phyloP scores from a whole-genome alignment of 2,797 vertebrate genomes.

The Bryconaethiops microstoma region DNA sequence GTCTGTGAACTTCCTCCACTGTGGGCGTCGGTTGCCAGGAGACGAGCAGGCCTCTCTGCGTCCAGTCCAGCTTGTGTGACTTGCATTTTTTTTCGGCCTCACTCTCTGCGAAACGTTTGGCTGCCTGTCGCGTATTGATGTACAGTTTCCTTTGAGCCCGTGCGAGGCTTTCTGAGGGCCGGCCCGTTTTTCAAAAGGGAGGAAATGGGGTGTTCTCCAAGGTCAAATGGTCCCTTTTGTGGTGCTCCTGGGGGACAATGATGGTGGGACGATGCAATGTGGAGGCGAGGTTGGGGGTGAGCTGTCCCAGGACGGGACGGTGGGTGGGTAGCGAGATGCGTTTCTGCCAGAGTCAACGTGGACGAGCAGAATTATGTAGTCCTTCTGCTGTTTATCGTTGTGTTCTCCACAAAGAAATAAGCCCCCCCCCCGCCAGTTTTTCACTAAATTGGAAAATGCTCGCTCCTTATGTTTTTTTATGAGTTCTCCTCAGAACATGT shows the following conservation, averaged over 20 bases:
- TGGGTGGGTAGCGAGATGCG: constrained; percentile 13
- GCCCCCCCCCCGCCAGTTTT: constrained; percentile 33
- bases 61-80: constrained; percentile 52
- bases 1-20: constrained; percentile 46
- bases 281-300: constrained; percentile 25
- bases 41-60: constrained; percentile 44
- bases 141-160: constrained; percentile 69
- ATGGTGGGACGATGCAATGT: constrained; percentile 53
- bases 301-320: constrained; percentile 28
- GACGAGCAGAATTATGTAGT: constrained; percentile 45
- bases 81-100: constrained; percentile 34
- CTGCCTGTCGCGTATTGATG: constrained; percentile 63
- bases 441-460: constrained; percentile 59
- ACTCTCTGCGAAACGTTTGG: constrained; percentile 56
- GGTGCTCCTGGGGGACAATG: constrained; percentile 53
- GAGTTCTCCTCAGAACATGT: constrained; percentile 60
- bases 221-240: constrained; percentile 54
- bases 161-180: constrained; percentile 59
- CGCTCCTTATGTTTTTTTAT: constrained; percentile 70
- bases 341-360: constrained; percentile 33
- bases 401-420: constrained; percentile 45
- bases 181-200: constrained; percentile 62
- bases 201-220: constrained; percentile 51
- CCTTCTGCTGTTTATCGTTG: constrained; percentile 27
- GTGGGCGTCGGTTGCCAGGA: constrained; percentile 57